phyloP scores from a whole-genome alignment of 2,888 invertebrate genomes.

The Drosophila siamana region DNA sequence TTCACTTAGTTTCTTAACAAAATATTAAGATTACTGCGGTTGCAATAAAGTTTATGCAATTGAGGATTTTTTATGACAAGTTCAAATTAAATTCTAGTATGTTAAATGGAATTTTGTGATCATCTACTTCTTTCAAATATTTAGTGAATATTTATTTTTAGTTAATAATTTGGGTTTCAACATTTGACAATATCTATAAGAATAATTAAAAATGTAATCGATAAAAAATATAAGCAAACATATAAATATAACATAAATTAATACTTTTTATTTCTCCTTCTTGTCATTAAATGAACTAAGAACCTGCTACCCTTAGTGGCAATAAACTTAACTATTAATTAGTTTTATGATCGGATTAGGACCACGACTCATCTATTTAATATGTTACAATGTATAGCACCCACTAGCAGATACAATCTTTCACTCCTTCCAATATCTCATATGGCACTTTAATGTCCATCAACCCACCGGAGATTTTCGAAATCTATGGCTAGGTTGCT shows the following conservation, averaged over 20 bases:
- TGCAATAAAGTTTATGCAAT: background rate
- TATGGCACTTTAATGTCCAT: slow-evolving; percentile 23
- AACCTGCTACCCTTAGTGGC: background rate
- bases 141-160: too few relatives aligned
- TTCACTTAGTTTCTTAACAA: background rate
- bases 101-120: too few relatives aligned
- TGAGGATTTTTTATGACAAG: background rate
- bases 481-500: slow-evolving; percentile 60
- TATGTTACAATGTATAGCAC: slow-evolving; percentile 49
- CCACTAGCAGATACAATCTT: slow-evolving; percentile 33
- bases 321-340: slow-evolving; percentile 38
- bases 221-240: too few relatives aligned
- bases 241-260: too few relatives aligned
- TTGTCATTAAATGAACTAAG: background rate
- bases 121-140: too few relatives aligned
- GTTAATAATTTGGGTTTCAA: too few relatives aligned
- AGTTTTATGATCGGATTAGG: slow-evolving; percentile 28
- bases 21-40: background rate
- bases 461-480: slow-evolving; percentile 10
- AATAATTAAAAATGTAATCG: too few relatives aligned
- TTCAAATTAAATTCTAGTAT: too few relatives aligned
- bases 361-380: slow-evolving; percentile 9
- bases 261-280: too few relatives aligned
- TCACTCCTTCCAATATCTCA: slow-evolving; percentile 34
- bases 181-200: too few relatives aligned